Conservation (phyloP, 2,888 invertebrate species). For the Oscheius sp. region DNA sequence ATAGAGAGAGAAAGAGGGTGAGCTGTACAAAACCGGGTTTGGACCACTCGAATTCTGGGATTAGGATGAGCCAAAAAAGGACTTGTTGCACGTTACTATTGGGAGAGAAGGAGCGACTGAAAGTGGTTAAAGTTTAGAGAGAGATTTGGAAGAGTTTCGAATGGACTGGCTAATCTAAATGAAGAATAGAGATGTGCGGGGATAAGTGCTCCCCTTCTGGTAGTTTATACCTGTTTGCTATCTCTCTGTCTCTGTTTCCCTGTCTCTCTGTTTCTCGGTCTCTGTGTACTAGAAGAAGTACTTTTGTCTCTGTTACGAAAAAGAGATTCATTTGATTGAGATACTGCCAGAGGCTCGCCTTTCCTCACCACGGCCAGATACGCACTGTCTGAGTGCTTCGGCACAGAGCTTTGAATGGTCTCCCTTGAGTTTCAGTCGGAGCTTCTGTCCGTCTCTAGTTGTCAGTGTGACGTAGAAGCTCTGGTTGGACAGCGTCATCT, state of each 20-base stretch:
- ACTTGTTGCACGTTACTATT: neutral
- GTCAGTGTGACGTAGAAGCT: neutral
- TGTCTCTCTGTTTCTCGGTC: too few species aligned
- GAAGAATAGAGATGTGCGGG: too few species aligned
- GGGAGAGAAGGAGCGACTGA: neutral
- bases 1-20: neutral
- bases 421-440: slow-evolving; percentile 21
- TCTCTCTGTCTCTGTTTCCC: too few species aligned
- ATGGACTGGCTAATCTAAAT: too few species aligned
- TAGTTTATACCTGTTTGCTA: too few species aligned
- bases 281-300: too few species aligned
- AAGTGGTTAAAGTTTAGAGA: neutral
- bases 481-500: neutral
- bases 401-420: slow-evolving; percentile 4
- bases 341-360: too few species aligned
- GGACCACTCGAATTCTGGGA: neutral
- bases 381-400: neutral
- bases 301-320: too few species aligned
- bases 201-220: too few species aligned
- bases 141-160: neutral
- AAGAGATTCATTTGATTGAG: too few species aligned
- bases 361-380: too few species aligned
- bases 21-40: neutral
- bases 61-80: neutral
- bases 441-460: slow-evolving; percentile 6